Conservation (phyloP, 2,888 invertebrate genomes). For the Mamestra brassicae region DNA sequence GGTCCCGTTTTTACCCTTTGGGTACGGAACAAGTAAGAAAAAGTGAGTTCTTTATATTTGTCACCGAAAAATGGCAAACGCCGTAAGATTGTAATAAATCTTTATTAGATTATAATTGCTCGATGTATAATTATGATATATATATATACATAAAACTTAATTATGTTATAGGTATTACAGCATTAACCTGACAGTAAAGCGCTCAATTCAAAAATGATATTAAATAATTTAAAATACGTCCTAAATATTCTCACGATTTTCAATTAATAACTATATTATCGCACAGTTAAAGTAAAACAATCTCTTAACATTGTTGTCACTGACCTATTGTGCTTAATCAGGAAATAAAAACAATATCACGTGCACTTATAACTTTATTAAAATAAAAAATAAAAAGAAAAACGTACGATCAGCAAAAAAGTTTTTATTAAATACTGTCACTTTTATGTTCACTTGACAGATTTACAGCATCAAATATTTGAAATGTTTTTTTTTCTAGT, state of each 20-base stretch:
- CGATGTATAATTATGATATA: no score
- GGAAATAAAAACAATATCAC: slow-evolving; percentile 55
- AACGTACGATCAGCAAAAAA: slow-evolving; percentile 11
- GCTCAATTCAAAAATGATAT: not conserved
- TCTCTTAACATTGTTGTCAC: slow-evolving; percentile 40
- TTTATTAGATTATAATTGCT: no score
- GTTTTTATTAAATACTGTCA: no score
- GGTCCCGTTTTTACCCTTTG: no score
- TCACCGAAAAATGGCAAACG: no score
- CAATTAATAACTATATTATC: slow-evolving; percentile 16
- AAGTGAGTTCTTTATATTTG: no score
- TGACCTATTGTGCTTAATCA: slow-evolving; percentile 40
- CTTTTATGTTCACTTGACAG: no score
- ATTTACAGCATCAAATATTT: not conserved
- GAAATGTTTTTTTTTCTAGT: not conserved
- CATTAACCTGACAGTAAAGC: not conserved
- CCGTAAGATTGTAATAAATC: no score
- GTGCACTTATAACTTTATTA: slow-evolving; percentile 27
- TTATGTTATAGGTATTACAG: no score
- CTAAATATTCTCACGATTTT: slow-evolving; percentile 12
- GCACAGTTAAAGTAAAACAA: slow-evolving; percentile 23
- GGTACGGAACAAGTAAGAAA: no score
- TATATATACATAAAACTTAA: no score
- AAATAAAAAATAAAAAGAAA: slow-evolving; percentile 44
- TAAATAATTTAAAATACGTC: not conserved